Evolutionary conservation across 1,140 invertebrate species (phyloP).

Genomic region (Orussus abietinus): DNA sequence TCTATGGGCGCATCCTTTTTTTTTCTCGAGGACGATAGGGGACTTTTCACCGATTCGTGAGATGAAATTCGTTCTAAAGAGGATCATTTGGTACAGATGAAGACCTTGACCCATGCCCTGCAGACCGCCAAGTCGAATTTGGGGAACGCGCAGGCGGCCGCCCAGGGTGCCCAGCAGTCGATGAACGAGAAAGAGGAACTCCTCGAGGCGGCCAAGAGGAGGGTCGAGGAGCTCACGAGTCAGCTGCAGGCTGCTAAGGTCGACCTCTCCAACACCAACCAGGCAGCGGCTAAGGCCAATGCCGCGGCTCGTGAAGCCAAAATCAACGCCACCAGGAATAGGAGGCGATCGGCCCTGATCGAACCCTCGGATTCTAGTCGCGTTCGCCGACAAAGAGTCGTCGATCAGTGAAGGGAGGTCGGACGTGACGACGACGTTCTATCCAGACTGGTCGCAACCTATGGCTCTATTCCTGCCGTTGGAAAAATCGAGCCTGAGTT

Average conservation of each 20-base stretch:
- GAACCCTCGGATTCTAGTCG: conserved; percentile 18
- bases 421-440: too few relatives aligned
- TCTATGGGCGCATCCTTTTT: too few relatives aligned
- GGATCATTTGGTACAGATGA: conserved; percentile 20
- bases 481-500: too few relatives aligned
- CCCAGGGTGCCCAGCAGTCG: conserved; percentile 56
- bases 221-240: conserved; percentile 56
- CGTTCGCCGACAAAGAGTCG: too few relatives aligned
- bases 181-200: conserved; percentile 62
- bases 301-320: conserved; percentile 62
- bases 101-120: conserved; percentile 38
- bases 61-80: neutral
- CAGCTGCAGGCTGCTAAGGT: conserved; percentile 57
- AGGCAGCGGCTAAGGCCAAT: conserved; percentile 60
- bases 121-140: conserved; percentile 55
- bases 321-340: conserved; percentile 30
- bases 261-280: conserved; percentile 61
- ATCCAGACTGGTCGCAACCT: too few relatives aligned
- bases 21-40: too few relatives aligned
- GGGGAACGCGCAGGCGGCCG: conserved; percentile 58
- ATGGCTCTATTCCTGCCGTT: too few relatives aligned
- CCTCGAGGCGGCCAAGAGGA: conserved; percentile 60
- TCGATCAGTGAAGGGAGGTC: too few relatives aligned
- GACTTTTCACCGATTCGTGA: neutral
- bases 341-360: conserved; percentile 21